Evolutionary conservation across 1,140 invertebrate genomes (phyloP).

Genomic region (Amphibalanus amphitrite): DNA sequence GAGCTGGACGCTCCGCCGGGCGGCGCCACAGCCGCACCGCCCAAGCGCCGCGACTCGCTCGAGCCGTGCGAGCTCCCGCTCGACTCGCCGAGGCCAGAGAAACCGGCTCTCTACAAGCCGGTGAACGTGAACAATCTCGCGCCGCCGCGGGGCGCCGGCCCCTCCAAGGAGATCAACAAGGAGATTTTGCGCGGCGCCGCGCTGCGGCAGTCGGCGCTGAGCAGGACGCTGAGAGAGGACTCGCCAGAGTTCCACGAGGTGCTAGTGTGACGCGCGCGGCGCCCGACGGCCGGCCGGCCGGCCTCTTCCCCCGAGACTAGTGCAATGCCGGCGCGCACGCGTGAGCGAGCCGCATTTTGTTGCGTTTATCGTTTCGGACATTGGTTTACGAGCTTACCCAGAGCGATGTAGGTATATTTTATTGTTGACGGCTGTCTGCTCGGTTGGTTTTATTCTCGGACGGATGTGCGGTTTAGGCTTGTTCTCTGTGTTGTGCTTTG

Average conservation of each 20-base stretch:
- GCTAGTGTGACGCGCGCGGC: neutral
- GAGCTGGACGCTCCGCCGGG: slow-evolving; percentile 8
- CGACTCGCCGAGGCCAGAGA: neutral
- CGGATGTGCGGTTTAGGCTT: neutral
- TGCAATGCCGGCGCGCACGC: neutral
- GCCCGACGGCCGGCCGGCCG: no score
- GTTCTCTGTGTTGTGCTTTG: neutral
- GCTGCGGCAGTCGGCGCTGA: neutral
- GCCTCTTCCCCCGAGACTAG: neutral
- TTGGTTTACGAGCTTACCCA: neutral
- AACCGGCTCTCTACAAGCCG: slow-evolving; percentile 7
- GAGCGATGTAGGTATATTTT: neutral
- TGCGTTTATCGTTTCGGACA: neutral
- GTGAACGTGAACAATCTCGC: slow-evolving; percentile 6
- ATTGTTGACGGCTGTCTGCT: neutral
- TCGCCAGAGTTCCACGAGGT: neutral
- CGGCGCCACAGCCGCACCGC: slow-evolving; percentile 1
- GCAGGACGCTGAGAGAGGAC: neutral
- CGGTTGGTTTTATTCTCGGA: neutral
- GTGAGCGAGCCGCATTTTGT: no score
- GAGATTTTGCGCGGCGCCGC: neutral
- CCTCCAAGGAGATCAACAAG: neutral
- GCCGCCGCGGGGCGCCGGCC: neutral
- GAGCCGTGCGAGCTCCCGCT: neutral
- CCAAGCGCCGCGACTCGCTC: neutral